phyloP scores from a whole-genome alignment of 2,888 invertebrate genomes.

The Harpalus rufipes region DNA sequence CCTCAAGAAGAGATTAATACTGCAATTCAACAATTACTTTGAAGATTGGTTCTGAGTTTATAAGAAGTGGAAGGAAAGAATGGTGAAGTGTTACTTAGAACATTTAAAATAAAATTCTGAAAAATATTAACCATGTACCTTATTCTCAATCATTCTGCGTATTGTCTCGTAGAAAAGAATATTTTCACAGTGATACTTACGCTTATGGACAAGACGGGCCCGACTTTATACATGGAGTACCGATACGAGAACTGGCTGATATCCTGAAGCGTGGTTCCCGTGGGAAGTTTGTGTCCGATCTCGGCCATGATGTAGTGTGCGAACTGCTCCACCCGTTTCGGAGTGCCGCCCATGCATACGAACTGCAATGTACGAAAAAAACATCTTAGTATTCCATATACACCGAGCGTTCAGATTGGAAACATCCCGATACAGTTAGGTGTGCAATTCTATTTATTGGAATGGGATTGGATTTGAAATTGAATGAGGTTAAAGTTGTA shows the following conservation, averaged over 20 bases:
- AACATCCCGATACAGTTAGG: neutral
- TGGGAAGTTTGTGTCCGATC: conserved; percentile 92
- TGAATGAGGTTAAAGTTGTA: neutral
- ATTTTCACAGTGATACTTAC: conserved; percentile 79
- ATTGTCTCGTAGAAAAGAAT: too few species aligned
- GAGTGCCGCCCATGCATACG: conserved; percentile 98
- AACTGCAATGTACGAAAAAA: conserved; percentile 82
- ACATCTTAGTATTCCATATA: conserved; percentile 15
- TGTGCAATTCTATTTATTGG: neutral
- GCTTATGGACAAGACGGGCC: conserved; percentile 90
- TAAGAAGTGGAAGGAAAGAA: too few species aligned
- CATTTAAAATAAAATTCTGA: too few species aligned
- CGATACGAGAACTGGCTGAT: conserved; percentile 95
- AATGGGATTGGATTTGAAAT: neutral
- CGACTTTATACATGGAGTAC: conserved; percentile 97
- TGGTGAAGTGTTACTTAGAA: too few species aligned
- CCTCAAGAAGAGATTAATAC: too few species aligned
- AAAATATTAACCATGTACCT: too few species aligned
- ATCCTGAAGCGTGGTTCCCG: conserved; percentile 92
- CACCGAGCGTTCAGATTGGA: neutral
- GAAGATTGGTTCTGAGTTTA: too few species aligned
- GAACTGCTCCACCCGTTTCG: conserved; percentile 95
- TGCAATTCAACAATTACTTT: too few species aligned
- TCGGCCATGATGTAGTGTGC: conserved; percentile 94
- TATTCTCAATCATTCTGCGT: too few species aligned